These are phyloP conservation scores for Petrocephalus zakoni DNA, from an alignment of 2,113 vertebrate genomes.

Conservation along the genomic window DNA sequence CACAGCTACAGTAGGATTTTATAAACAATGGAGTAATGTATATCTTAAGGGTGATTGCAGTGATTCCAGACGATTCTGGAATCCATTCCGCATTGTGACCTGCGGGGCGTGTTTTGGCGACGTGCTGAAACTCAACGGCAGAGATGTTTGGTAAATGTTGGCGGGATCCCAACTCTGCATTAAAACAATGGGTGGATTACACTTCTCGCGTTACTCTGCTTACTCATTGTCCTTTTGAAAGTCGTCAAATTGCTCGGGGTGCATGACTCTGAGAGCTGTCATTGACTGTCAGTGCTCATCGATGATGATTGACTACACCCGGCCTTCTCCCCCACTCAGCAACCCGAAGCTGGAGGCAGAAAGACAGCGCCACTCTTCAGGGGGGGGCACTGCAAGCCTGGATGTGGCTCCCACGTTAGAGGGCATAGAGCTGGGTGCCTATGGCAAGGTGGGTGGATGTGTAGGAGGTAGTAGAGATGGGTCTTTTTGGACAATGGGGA, in stretches of 20 bases:
- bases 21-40: not conserved
- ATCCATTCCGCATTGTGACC: not conserved
- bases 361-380: constrained; percentile 83
- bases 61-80: not conserved
- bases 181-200: not conserved
- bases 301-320: not conserved
- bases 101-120: not conserved
- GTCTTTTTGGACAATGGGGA: not conserved
- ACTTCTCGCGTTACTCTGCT: not conserved
- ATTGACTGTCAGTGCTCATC: not conserved
- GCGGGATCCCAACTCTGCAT: not conserved
- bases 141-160: not conserved
- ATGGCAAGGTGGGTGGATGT: constrained; percentile 68
- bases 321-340: constrained; percentile 50
- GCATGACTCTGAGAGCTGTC: not conserved
- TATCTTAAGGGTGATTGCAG: not conserved
- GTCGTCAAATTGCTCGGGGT: not conserved
- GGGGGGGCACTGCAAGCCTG: constrained; percentile 58
- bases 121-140: not conserved
- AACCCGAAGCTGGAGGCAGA: constrained; percentile 78
- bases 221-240: not conserved
- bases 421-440: constrained; percentile 80
- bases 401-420: constrained; percentile 85
- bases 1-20: not conserved
- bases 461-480: not conserved